phyloP scores from a whole-genome alignment of 2,888 invertebrate genomes.

The Hypomecis atomaria region DNA sequence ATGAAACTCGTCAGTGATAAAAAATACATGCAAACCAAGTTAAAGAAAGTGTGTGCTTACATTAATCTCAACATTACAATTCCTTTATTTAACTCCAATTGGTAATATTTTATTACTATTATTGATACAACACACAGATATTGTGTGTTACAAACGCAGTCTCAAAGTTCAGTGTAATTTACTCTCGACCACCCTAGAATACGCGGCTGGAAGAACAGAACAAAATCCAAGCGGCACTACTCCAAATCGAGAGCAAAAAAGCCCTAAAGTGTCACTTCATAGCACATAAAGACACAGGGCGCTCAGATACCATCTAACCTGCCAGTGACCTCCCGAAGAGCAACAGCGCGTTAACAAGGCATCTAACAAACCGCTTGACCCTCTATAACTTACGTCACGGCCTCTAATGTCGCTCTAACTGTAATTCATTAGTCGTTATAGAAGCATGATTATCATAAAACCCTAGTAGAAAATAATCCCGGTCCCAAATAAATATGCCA shows the following conservation, averaged over 20 bases:
- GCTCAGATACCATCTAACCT: constrained; percentile 20
- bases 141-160: too few species aligned
- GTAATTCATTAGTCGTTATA: constrained; percentile 79
- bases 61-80: too few species aligned
- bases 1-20: too few species aligned
- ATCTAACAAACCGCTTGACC: constrained; percentile 33
- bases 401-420: constrained; percentile 61
- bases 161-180: too few species aligned
- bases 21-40: too few species aligned
- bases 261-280: constrained; percentile 19
- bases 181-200: too few species aligned
- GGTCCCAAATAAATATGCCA: constrained; percentile 79
- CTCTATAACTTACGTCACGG: constrained; percentile 39
- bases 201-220: too few species aligned
- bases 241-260: constrained; percentile 24
- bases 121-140: too few species aligned
- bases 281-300: constrained; percentile 30
- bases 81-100: too few species aligned
- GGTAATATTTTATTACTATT: too few species aligned
- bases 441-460: constrained; percentile 77
- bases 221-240: neutral
- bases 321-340: constrained; percentile 6
- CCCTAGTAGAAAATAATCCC: constrained; percentile 80
- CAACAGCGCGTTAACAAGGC: constrained; percentile 26
- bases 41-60: too few species aligned